phyloP scores from a whole-genome alignment of 2,113 vertebrate genomes.

The Scatophagus argus region DNA sequence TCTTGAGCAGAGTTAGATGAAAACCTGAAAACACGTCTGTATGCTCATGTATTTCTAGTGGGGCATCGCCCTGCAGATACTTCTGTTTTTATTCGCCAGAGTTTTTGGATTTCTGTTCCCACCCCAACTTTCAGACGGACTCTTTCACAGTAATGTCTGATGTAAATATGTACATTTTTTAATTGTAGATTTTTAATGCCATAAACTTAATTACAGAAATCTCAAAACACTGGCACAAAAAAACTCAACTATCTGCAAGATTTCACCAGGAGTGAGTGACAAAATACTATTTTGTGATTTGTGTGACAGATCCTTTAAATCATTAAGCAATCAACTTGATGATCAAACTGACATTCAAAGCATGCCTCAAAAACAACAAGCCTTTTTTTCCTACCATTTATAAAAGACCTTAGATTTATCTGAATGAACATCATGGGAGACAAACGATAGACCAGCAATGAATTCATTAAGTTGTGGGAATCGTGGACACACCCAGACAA shows the following conservation, averaged over 20 bases:
- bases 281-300: slow-evolving; percentile 13
- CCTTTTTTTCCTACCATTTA: background rate
- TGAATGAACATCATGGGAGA: background rate
- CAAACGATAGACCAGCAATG: background rate
- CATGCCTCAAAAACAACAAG: slow-evolving; percentile 11
- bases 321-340: no score
- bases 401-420: background rate
- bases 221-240: background rate
- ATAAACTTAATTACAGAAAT: background rate
- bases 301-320: background rate
- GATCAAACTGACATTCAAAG: slow-evolving; percentile 1
- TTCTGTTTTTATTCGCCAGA: background rate
- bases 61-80: background rate
- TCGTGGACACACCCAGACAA: background rate
- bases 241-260: background rate
- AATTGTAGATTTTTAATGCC: no score
- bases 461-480: background rate
- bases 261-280: background rate
- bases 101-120: background rate
- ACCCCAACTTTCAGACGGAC: background rate
- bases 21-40: no score
- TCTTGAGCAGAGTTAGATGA: background rate
- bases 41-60: background rate
- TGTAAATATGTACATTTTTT: no score
- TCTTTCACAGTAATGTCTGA: no score